Percentiles rank a stretch among this genome's conserved stretches.
Conservation (phyloP, 1,140 invertebrate species). For the Cylas formicarius region DNA sequence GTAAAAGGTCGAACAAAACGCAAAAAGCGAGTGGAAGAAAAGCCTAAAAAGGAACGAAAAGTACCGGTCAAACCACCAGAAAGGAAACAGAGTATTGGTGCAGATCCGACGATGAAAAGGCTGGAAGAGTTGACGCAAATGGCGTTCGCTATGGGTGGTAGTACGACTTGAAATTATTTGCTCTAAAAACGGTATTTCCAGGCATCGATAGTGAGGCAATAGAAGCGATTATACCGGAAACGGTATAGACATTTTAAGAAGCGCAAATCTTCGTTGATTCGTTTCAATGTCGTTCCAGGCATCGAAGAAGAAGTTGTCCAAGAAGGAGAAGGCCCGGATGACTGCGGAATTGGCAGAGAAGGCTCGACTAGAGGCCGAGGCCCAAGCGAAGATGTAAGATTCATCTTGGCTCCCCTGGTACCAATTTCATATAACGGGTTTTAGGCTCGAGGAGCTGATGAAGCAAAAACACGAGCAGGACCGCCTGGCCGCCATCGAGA, state of each 20-base stretch:
- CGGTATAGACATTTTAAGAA: too few species aligned
- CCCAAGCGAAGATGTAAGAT: conserved; percentile 28
- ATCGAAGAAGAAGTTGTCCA: conserved; percentile 40
- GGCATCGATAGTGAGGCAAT: too few species aligned
- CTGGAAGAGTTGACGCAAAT: too few species aligned
- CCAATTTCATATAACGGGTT: neutral
- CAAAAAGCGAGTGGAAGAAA: conserved; percentile 11
- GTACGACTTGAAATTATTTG: too few species aligned
- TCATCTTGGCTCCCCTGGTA: conserved; percentile 4
- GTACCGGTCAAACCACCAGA: conserved; percentile 11
- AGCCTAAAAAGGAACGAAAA: conserved; percentile 4
- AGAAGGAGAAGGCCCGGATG: conserved; percentile 44
- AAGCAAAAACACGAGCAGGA: conserved; percentile 24
- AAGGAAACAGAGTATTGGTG: conserved; percentile 10
- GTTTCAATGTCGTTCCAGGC: conserved; percentile 24
- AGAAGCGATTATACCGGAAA: too few species aligned
- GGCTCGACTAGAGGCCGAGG: conserved; percentile 41
- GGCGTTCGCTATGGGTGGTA: too few species aligned
- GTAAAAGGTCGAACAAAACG: conserved; percentile 15
- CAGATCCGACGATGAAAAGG: too few species aligned
- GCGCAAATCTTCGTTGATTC: too few species aligned
- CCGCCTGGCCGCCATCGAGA: conserved; percentile 24
- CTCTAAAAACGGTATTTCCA: too few species aligned
- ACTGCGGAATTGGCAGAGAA: conserved; percentile 43
- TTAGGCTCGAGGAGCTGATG: conserved; percentile 21